Base-by-base conservation (phyloP, 2,797 vertebrate species). In the Mormyrus hasselquistii region DNA sequence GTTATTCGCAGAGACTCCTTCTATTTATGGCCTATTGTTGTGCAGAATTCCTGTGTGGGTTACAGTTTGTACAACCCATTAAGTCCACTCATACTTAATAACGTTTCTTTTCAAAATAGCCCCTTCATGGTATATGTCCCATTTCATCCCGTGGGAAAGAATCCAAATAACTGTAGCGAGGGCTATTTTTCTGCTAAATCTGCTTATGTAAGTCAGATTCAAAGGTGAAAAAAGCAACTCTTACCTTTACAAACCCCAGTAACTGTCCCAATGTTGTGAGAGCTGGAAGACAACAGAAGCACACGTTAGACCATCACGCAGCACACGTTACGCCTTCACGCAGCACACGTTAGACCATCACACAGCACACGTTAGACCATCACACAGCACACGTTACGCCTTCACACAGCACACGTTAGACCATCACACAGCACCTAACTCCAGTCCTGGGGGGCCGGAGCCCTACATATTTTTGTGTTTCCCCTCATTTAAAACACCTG, bases 201-300 rank as follows among this genome's bases (percentile, higher is more conserved):
- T 79, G 73, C 73, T 79, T 79, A 79, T 44, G 73, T 79, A 79
- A 79, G 73, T 41, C 38, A 50, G 47, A 25, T 29, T 29, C 22
- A 85, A 47, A 88, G 38, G 19, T 41, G 62, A 49, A 62, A 41
- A 89, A 53, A 29, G 22, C 22, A 87, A 41, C 1, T 10, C 90
- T 62, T 95, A 96, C 95, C 95, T 95, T 94, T 95, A 92, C 94
- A 94, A 92, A 83, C 94, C 94, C 94, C 95, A 95, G 94, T 93
- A 91, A 92, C 89, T 91, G 44, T 91, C 92, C 94, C 90, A 87
- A 89, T 41, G 93, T 90, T 93, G 95, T 90, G 94, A 94, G 92
- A 95, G 94, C 95, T 96, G 94, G 69, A 88, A 53, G 87, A 90
- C 1, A 83, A 92, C 12, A n/a, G 88, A 57, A 90, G n/a, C 0